Percentiles rank a stretch among this genome's conserved stretches.
Evolutionary conservation across 2,797 vertebrate species (phyloP).

Genomic region (Chelidonichthys spinosus): DNA sequence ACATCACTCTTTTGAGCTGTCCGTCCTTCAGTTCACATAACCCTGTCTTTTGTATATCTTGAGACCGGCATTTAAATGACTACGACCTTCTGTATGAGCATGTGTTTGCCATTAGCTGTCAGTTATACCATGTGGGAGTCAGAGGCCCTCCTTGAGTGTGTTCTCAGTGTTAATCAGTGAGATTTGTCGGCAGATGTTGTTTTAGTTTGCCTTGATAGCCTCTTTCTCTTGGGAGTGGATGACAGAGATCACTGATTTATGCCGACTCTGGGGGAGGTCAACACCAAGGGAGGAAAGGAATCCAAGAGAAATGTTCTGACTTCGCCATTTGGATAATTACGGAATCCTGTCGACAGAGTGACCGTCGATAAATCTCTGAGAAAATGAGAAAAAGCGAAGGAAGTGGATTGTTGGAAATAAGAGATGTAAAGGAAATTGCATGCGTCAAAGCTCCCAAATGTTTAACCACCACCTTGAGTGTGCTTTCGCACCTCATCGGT

Average conservation of each 20-base stretch:
- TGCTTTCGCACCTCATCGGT: not conserved
- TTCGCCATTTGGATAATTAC: conserved; percentile 33
- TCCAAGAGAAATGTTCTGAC: conserved; percentile 69
- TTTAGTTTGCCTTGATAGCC: conserved; percentile 49
- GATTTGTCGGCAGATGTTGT: conserved; percentile 58
- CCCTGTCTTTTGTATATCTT: conserved; percentile 11
- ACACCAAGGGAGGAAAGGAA: conserved; percentile 34
- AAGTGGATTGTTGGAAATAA: conserved; percentile 38
- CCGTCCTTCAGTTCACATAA: conserved; percentile 10
- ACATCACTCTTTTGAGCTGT: conserved; percentile 22
- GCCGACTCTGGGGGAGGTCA: conserved; percentile 42
- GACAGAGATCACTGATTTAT: conserved; percentile 64
- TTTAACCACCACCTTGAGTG: not conserved
- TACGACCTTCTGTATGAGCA: conserved; percentile 44
- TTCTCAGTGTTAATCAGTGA: conserved; percentile 52
- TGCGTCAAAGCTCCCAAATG: conserved; percentile 32
- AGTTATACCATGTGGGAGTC: conserved; percentile 46
- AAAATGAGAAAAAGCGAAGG: conserved; percentile 41
- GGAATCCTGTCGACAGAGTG: conserved; percentile 38
- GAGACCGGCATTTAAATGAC: conserved; percentile 31
- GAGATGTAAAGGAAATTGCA: conserved; percentile 16
- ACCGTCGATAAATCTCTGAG: conserved; percentile 51
- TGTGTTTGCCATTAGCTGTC: conserved; percentile 62
- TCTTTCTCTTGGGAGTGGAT: conserved; percentile 36
- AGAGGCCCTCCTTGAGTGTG: conserved; percentile 35